Evolutionary conservation across 2,888 invertebrate genomes (phyloP), one percentile per base, ranked within the genome.

Genomic region (Caradrina clavipalpis): DNA sequence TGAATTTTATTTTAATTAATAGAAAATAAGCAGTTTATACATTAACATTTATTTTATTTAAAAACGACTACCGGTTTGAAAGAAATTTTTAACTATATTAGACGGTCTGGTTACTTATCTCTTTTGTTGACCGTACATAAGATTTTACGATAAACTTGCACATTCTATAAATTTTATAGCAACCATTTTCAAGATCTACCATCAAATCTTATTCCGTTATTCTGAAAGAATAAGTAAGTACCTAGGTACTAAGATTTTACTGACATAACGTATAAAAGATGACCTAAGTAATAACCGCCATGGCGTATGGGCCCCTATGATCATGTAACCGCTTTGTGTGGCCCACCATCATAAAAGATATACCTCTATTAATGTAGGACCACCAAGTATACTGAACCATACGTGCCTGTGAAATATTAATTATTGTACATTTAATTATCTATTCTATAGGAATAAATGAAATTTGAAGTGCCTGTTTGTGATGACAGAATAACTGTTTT

Each of bases 241-340:
- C 21, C 5, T 3, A 26, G 4, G 26, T 26, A 22, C 56, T 42
- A 22, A 22, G 5, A 42, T 49, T 22, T 58, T 49, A 71, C 31
- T 26, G 10, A 42, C 15, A 1, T 51, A 22, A 22, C n/a, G 15
- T 22, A 26, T 19, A 66, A 50, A 17, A 35, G 59, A 62, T 73
- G 21, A 17, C 45, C 17, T 35, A 35, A 8, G 35, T 1, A 13
- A 45, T 45, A 17, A 45, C 17, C 57, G 56, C 2, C 26, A 39
- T 39, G 35, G 11, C 49, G 76, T 54, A 1, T 22, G 19, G 59
- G 45, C 82, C 82, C 84, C 57, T 65, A 83, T 76, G 73, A 69
- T 83, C 75, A 39, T 69, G 63, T 83, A 80, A 62, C 81, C 51
- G 22, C 10, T 49, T 31, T 84, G 84, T 84, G 84, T 75, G 84